phyloP scores from a whole-genome alignment of 2,888 invertebrate species.

The Ichneumoninae sp. region DNA sequence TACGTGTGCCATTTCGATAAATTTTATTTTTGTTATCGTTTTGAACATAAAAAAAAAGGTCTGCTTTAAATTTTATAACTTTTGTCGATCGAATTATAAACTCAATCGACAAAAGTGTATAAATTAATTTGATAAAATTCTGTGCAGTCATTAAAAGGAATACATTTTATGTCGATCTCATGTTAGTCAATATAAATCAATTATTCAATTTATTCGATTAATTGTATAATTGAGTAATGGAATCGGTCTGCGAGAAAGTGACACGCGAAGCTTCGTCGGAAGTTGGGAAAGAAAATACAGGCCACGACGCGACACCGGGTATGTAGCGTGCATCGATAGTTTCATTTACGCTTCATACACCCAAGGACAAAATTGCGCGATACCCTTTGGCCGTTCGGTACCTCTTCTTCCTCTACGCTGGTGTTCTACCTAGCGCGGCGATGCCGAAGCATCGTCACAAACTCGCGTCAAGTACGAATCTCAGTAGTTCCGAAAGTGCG shows the following conservation, averaged over 20 bases:
- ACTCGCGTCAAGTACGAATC: neutral
- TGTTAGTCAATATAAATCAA: neutral
- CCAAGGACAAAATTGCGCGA: conserved; percentile 48
- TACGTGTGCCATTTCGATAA: neutral
- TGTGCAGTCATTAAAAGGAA: no score
- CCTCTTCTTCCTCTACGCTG: neutral
- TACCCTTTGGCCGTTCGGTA: conserved; percentile 46
- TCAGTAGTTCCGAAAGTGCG: neutral
- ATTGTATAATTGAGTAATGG: neutral
- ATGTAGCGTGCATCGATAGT: conserved; percentile 72
- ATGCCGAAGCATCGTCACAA: neutral
- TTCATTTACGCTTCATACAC: conserved; percentile 75
- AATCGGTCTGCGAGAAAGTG: neutral
- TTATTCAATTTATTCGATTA: neutral
- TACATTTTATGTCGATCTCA: no score
- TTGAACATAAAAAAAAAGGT: no score
- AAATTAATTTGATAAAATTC: neutral
- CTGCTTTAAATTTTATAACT: neutral
- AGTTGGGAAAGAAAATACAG: neutral
- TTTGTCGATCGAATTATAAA: neutral
- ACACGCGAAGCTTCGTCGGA: neutral
- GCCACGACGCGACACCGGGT: conserved; percentile 48
- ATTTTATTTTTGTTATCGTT: no score
- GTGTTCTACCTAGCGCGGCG: neutral
- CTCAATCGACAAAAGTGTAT: neutral